phyloP scores from a whole-genome alignment of 2,888 invertebrate species.

The Oscheius sp. region DNA sequence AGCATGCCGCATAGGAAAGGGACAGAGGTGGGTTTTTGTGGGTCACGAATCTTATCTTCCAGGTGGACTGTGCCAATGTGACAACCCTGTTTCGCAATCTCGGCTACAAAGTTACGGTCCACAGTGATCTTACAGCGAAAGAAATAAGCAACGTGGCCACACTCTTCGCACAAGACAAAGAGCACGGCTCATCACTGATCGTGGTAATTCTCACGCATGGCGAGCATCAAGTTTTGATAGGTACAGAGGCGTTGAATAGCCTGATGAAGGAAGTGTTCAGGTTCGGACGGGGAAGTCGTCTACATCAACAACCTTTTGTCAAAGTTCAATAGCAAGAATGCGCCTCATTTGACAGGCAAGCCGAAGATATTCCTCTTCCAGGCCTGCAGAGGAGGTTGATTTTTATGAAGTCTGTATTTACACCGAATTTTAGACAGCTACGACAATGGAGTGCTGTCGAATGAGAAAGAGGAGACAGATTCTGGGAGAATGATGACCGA shows the following conservation, averaged over 20 bases:
- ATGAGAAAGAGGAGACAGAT: slow-evolving; percentile 6
- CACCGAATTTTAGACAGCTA: slow-evolving; percentile 19
- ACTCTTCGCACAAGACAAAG: slow-evolving; percentile 50
- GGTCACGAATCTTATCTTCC: background rate
- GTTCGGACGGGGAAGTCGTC: slow-evolving; percentile 58
- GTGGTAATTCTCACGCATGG: slow-evolving; percentile 67
- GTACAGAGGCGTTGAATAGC: background rate
- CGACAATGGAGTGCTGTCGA: slow-evolving; percentile 20
- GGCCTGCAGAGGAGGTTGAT: slow-evolving; percentile 73
- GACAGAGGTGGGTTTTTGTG: slow-evolving; percentile 44
- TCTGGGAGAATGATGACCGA: background rate
- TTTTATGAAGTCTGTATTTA: background rate
- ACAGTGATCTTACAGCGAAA: slow-evolving; percentile 61
- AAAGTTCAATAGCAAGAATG: slow-evolving; percentile 59
- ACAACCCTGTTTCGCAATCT: slow-evolving; percentile 59
- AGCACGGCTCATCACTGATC: slow-evolving; percentile 10
- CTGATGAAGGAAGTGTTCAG: slow-evolving; percentile 24
- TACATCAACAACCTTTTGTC: slow-evolving; percentile 52
- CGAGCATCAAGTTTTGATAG: slow-evolving; percentile 62
- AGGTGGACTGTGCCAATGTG: slow-evolving; percentile 62
- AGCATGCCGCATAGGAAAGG: slow-evolving; percentile 62
- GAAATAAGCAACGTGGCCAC: slow-evolving; percentile 37
- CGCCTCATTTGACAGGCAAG: slow-evolving; percentile 69
- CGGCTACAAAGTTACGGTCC: slow-evolving; percentile 62
- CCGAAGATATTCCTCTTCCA: slow-evolving; percentile 73